Evolutionary conservation across 2,888 invertebrate species (phyloP), one percentile per base, ranked within the genome.

Genomic region (Ennomos erosarius): DNA sequence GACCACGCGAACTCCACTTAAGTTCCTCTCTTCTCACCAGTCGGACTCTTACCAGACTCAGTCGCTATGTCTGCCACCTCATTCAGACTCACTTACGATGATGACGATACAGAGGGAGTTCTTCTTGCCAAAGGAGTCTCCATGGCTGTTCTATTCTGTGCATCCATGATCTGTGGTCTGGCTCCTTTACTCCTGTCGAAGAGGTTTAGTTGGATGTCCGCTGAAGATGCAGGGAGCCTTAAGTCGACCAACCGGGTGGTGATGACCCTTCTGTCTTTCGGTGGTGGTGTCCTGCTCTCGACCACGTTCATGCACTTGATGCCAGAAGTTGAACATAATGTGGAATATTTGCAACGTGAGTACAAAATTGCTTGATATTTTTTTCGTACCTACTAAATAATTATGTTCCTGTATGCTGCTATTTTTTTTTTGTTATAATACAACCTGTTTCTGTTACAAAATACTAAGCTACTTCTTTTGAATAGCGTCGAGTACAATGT

Each of bases 251-350:
- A 92, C 69, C 79, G 78, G 64, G 72, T 93, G 13, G 94, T 95
- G 34, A 92, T 94, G 73, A 85, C 95, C 12, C 82, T 96, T 26
- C 87, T 97, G 16, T 95, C 96, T n/a, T 95, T 97, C 67, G 97
- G 97, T 11, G 97, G 97, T n/a, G 97, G 97, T 9, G 97, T 97
- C 0, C 87, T 97, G 12, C 86, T 97, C 39, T 95, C 95, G 64
- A 97, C 97, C 2, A 97, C 97, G 5, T 97, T 97, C 77, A 84
- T 97, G 67, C 97, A 97, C 75, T 88, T 97, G 71, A 87, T 97
- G 55, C 97, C 97, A 1, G 97, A 97, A 88, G 95, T 97, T 0
- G 87, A 94, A 9, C 95, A 97, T 71, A 94, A 94, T 56, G 93
- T 97, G 9, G 88, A 93, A n/a, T 82, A 92, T 48, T 85, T 96